Conservation (phyloP, 53 echinoderm and acorn worm genomes). For the Temnopleurus reevesii region DNA sequence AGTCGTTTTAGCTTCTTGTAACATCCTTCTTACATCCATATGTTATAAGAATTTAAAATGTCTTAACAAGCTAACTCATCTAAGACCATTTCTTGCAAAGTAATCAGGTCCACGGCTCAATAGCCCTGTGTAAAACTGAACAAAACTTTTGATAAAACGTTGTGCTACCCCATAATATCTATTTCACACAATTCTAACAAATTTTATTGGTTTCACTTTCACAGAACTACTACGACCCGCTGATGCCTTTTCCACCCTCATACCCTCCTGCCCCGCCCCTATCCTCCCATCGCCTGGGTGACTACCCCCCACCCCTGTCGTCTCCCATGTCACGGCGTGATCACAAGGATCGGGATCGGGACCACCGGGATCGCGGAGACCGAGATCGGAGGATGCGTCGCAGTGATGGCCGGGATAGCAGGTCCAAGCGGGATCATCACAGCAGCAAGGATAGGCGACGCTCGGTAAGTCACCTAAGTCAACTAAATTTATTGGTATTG, state of each 20-base stretch:
- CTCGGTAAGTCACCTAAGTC: constrained; percentile 37
- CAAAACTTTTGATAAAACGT: too few species aligned
- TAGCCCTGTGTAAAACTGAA: too few species aligned
- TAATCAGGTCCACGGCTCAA: too few species aligned
- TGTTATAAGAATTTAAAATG: too few species aligned
- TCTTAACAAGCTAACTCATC: too few species aligned
- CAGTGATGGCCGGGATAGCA: constrained; percentile 50
- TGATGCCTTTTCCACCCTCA: constrained; percentile 62
- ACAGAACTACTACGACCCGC: constrained; percentile 60
- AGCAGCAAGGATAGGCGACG: constrained; percentile 61
- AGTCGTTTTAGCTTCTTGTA: too few species aligned
- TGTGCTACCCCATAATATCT: too few species aligned
- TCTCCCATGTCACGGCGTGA: constrained; percentile 34
- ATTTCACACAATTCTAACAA: too few species aligned
- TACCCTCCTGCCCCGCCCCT: constrained; percentile 64
- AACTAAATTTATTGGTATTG: not conserved
- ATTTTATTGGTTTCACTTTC: not conserved
- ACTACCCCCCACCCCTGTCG: constrained; percentile 60
- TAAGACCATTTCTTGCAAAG: too few species aligned
- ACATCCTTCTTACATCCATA: too few species aligned
- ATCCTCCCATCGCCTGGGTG: constrained; percentile 66
- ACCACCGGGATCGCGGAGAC: constrained; percentile 72
- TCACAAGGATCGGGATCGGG: constrained; percentile 69
- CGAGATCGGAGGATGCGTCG: constrained; percentile 65
- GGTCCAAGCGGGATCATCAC: constrained; percentile 60